These are phyloP conservation scores for Tineola bisselliella DNA, from an alignment of 2,888 invertebrate species.

Conservation along the genomic window DNA sequence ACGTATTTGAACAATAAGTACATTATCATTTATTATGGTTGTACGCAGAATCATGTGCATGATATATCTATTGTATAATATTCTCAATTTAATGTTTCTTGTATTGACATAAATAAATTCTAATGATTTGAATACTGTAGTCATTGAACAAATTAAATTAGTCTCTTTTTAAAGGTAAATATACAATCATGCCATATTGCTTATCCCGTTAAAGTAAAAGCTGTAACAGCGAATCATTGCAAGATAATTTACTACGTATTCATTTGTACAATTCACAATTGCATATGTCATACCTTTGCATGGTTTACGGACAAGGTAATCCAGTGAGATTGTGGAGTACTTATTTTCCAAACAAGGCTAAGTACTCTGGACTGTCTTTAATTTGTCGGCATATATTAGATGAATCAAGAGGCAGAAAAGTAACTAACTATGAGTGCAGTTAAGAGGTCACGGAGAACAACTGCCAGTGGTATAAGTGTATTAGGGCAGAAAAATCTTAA, in stretches of 20 bases:
- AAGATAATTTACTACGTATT: neutral
- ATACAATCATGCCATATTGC: neutral
- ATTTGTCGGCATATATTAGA: conserved; percentile 11
- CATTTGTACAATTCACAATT: neutral
- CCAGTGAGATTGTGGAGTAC: conserved; percentile 12
- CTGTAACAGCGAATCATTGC: neutral
- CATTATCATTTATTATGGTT: neutral
- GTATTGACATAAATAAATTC: neutral
- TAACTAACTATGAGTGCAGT: conserved; percentile 25
- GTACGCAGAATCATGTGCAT: neutral
- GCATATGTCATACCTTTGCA: conserved; percentile 4
- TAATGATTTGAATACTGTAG: neutral
- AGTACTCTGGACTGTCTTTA: conserved; percentile 30
- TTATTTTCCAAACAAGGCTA: conserved; percentile 44
- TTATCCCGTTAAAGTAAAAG: neutral
- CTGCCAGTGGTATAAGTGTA: conserved; percentile 27
- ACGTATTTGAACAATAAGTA: neutral
- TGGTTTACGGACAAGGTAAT: conserved; percentile 12
- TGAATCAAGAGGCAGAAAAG: conserved; percentile 9
- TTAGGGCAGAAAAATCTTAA: conserved; percentile 1
- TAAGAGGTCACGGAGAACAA: conserved; percentile 52
- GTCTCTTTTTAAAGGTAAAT: too few relatives aligned
- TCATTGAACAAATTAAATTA: neutral
- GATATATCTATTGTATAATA: neutral
- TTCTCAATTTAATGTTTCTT: neutral